A percentile compares a stretch with the other conserved stretches of the same genome.
Evolutionary conservation across 2,113 vertebrate genomes (phyloP).

Genomic region (Festucalex cinctus): DNA sequence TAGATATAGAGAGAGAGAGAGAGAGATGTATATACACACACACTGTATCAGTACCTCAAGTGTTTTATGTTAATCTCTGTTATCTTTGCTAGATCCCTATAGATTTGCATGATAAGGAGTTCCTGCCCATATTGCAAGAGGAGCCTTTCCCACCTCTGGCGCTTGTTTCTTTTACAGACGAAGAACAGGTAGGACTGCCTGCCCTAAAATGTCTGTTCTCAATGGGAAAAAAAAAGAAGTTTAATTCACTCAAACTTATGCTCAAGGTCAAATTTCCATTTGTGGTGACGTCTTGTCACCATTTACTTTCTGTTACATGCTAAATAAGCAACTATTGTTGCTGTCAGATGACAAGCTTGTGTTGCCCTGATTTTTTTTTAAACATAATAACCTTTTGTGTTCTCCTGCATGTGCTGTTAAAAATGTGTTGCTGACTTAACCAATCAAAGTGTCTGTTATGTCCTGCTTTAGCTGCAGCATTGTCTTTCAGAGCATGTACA

Average conservation of each 20-base stretch:
- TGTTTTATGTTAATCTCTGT: constrained; percentile 2
- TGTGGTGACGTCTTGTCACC: background rate
- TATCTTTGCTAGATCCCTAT: constrained; percentile 81
- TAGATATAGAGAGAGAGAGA: too few species aligned
- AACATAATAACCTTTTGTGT: too few species aligned
- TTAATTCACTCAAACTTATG: background rate
- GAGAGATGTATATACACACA: too few species aligned
- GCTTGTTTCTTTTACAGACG: constrained; percentile 97
- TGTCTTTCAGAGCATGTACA: background rate
- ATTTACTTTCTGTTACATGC: background rate
- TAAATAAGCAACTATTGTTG: background rate
- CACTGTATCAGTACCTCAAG: background rate
- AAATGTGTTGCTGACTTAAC: background rate
- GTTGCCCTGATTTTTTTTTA: background rate
- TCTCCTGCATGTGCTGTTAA: background rate
- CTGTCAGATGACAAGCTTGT: background rate
- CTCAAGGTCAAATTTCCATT: background rate
- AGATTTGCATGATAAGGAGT: constrained; percentile 97
- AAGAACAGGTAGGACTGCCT: constrained; percentile 86
- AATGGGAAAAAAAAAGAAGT: too few species aligned
- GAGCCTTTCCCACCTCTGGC: constrained; percentile 94
- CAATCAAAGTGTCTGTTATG: background rate
- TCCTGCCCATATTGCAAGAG: constrained; percentile 96
- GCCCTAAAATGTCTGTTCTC: background rate
- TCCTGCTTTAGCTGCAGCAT: background rate